Conservation (phyloP, 2,888 invertebrate species). For the Diarsia mendica region DNA sequence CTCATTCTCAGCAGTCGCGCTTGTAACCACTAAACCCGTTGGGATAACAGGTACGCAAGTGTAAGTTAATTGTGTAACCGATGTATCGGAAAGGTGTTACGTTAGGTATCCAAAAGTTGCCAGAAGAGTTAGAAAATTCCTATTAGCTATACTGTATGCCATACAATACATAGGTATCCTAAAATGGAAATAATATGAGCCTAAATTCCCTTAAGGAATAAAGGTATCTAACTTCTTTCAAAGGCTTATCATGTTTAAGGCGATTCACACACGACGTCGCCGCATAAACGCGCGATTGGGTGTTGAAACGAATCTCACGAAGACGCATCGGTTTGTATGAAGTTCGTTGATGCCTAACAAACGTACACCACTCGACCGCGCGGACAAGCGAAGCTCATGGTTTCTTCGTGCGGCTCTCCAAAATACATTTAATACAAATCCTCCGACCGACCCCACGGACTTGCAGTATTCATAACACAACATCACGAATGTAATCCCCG, state of each 20-base stretch:
- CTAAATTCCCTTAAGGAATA: not conserved
- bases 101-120: not conserved
- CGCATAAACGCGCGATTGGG: not conserved
- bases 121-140: not conserved
- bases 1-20: not conserved
- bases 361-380: not conserved
- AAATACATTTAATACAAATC: no score
- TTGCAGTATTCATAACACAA: no score
- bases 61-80: not conserved
- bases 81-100: not conserved
- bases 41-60: not conserved
- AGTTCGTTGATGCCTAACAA: not conserved
- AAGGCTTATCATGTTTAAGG: slow-evolving; percentile 1
- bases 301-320: not conserved
- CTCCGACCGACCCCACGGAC: no score
- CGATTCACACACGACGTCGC: not conserved
- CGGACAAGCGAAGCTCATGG: not conserved
- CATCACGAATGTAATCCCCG: no score
- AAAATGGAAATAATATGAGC: not conserved
- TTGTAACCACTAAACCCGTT: not conserved
- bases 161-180: not conserved
- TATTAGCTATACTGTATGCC: not conserved
- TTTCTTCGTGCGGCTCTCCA: not conserved
- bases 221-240: not conserved
- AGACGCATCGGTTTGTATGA: not conserved